Conservation (phyloP, 2,888 invertebrate genomes). For the Acanthosoma haemorrhoidale region DNA sequence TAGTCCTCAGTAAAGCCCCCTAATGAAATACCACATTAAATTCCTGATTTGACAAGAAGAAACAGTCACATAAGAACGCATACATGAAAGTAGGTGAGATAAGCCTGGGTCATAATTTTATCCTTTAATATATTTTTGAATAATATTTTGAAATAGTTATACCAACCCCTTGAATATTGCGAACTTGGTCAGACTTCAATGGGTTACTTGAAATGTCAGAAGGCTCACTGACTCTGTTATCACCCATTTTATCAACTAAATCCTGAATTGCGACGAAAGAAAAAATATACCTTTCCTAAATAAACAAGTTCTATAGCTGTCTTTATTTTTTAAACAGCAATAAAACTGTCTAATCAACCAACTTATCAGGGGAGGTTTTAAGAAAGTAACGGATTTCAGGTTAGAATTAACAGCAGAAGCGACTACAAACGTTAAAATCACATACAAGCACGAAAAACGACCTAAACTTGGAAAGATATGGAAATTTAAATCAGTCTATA, state of each 20-base stretch:
- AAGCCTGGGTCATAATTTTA: too few species aligned
- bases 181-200: constrained; percentile 37
- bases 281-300: not conserved
- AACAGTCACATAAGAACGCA: too few species aligned
- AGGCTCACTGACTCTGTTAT: constrained; percentile 9
- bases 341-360: too few species aligned
- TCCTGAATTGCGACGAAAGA: not conserved
- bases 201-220: constrained; percentile 2
- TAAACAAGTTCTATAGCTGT: not conserved
- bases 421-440: too few species aligned
- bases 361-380: too few species aligned
- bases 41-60: not conserved
- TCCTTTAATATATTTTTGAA: too few species aligned
- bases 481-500: not conserved
- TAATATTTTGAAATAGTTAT: not conserved
- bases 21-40: not conserved
- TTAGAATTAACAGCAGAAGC: too few species aligned
- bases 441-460: too few species aligned
- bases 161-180: constrained; percentile 39
- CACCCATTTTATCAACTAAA: constrained; percentile 21
- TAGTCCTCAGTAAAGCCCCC: constrained; percentile 34
- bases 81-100: too few species aligned
- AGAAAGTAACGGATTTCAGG: too few species aligned
- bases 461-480: not conserved
- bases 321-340: not conserved